These are phyloP conservation scores for Drosophila erecta DNA, from an alignment of 1,140 invertebrate genomes.

Conservation along the genomic window DNA sequence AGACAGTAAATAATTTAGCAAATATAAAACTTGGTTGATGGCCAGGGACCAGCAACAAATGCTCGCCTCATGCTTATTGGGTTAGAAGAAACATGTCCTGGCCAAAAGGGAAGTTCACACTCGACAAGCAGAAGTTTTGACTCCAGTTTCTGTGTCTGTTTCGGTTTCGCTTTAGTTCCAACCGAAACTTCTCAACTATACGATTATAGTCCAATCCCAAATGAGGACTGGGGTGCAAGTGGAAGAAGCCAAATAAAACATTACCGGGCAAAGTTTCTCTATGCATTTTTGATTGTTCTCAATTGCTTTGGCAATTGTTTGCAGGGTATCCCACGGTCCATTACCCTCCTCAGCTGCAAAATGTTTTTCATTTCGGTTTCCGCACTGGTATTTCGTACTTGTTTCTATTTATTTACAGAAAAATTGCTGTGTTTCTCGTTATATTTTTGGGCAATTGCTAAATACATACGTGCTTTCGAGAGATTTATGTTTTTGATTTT, in stretches of 20 bases:
- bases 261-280: slow-evolving; percentile 46
- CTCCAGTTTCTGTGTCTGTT: slow-evolving; percentile 22
- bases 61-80: slow-evolving; percentile 14
- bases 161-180: slow-evolving; percentile 22
- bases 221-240: slow-evolving; percentile 39
- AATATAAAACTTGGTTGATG: slow-evolving; percentile 30
- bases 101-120: slow-evolving; percentile 10
- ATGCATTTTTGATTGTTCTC: slow-evolving; percentile 58
- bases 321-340: slow-evolving; percentile 54
- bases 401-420: slow-evolving; percentile 33
- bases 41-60: slow-evolving; percentile 1
- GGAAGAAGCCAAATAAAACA: slow-evolving; percentile 34
- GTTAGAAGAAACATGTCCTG: slow-evolving; percentile 15
- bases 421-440: slow-evolving; percentile 4
- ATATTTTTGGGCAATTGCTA: slow-evolving; percentile 30
- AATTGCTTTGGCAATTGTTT: slow-evolving; percentile 54
- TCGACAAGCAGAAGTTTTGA: slow-evolving; percentile 11
- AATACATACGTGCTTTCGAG: slow-evolving; percentile 16
- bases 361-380: slow-evolving; percentile 40
- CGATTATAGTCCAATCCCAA: slow-evolving; percentile 10
- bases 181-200: slow-evolving; percentile 16
- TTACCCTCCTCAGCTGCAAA: slow-evolving; percentile 41
- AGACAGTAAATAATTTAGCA: slow-evolving; percentile 25
- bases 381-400: slow-evolving; percentile 8
- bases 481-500: slow-evolving; percentile 67